Base-by-base conservation (phyloP, 2,888 invertebrate genomes). In the Pristionchus entomophagus region DNA sequence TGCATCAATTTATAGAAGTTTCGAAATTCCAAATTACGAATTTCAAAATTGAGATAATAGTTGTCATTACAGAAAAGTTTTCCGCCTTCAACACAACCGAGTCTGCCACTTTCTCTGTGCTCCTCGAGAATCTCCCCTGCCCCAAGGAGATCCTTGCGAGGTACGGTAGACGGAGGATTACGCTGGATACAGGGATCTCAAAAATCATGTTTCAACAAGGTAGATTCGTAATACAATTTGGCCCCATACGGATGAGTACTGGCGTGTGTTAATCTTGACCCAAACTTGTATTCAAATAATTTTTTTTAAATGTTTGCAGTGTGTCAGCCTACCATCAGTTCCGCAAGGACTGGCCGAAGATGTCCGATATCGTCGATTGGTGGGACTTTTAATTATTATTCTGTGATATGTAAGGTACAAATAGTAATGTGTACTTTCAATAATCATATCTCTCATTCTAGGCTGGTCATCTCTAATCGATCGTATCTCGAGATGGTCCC, bases 401-500 rank as follows among this genome's bases (percentile, higher is more conserved):
- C 29, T 8, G 5, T 29, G 6, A 12, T 10, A 29, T 65, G n/a
- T 14, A 22, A 6, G 8, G 59, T 5, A 5, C 26, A 22, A n/a
- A 59, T 26, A 59, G 22, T 62, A 62, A 62, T n/a, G n/a, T n/a
- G 26, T 56, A 5, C n/a, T 17, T 56, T 22, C 22, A 17, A 49
- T 10, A 56, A 56, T 56, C n/a, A n/a, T 56, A n/a, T 56, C n/a
- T 22, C 19, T 22, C 56, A 14, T 77, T 35, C 6, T 17, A 41
- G 77, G 77, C 45, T 77, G 38, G 77, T 77, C 12, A 77, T 77
- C 19, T 41, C 77, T 12, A 77, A 77, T 77, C 77, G 77, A 77
- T 77, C 77, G n/a, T 77, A 77, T n/a, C 38, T 77, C 2, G 77
- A 77, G 45, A 77, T 10, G 29, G 77, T 77, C 14, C 77, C 77